A percentile compares a stretch with the other conserved stretches of the same genome.
Conservation (phyloP, 1,140 invertebrate genomes). For the roundworm (Caenorhabditis elegans) region DNA sequence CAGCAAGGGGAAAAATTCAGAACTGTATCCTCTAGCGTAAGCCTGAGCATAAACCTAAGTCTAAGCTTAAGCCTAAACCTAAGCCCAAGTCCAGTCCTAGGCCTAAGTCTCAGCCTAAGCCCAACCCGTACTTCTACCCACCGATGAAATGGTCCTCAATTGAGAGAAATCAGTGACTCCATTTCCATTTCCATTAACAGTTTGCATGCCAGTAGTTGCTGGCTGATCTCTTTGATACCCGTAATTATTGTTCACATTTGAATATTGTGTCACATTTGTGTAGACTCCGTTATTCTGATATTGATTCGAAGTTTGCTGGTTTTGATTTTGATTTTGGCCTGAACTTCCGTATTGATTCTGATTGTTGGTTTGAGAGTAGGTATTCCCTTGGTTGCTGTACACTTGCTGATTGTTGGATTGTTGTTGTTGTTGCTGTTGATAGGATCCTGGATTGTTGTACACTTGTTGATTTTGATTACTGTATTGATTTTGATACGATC, state of each 20-base stretch:
- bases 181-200: background rate
- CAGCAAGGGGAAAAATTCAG: too few relatives aligned
- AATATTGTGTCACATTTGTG: conserved; percentile 4
- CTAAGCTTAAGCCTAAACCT: too few relatives aligned
- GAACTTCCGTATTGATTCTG: background rate
- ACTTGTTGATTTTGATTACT: background rate
- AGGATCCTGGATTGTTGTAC: too few relatives aligned
- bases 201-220: background rate
- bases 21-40: too few relatives aligned
- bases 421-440: too few relatives aligned
- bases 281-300: conserved; percentile 18
- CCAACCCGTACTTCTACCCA: too few relatives aligned
- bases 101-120: too few relatives aligned
- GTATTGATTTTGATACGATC: background rate
- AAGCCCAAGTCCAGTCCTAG: too few relatives aligned
- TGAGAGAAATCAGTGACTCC: background rate
- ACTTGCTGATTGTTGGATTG: too few relatives aligned
- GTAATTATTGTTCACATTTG: background rate
- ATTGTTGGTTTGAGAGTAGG: background rate
- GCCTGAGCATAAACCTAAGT: too few relatives aligned
- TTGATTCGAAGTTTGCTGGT: background rate
- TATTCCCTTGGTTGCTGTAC: too few relatives aligned
- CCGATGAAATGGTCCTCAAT: background rate
- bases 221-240: background rate
- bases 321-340: background rate